Evolutionary conservation across 2,888 invertebrate species (phyloP), one percentile per base, ranked within the genome.

Genomic region (Pheosia tremula): DNA sequence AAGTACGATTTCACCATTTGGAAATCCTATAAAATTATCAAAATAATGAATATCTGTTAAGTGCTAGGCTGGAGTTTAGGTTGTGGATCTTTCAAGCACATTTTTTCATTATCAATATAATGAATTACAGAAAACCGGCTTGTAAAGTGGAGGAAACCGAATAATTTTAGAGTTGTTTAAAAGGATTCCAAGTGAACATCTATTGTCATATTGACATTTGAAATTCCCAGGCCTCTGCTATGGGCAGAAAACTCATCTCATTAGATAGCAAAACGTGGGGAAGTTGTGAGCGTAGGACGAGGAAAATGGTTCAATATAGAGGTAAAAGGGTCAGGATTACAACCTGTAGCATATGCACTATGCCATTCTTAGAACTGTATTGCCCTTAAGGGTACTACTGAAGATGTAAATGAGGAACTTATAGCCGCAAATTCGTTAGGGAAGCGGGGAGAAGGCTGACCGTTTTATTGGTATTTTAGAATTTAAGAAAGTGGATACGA

Each of bases 331-430:
- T 47, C 47, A 47, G 47, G 47, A 47, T 47, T 47, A 47, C 47
- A 47, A 47, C 47, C 47, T 47, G 47, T 47, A 9, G 47, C 47
- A 5, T 47, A 47, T 47, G 47, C 47, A 11, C 47, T 47, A 47
- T 47, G 47, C 47, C 47, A n/a, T 47, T 47, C n/a, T n/a, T n/a
- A n/a, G 47, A 47, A 47, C 47, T n/a, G 5, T 47, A 47, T 47
- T 47, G 11, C 47, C 47, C 47, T 47, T 47, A 3, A 47, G 47
- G 47, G 47, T 47, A 47, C 45, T 3, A 45, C 47, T 47, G 47
- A 56, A 56, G 41, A 56, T 39, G 41, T 38, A 56, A 56, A 56
- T 39, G 56, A 41, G 56, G 56, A 38, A 41, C 56, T 13, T 36
- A 41, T 56, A 7, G 38, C 41, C n/a, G 47, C 11, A 47, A 47